Evolutionary conservation across 2,888 invertebrate genomes (phyloP), one percentile per base, ranked within the genome.

Genomic region (Laothoe populi): DNA sequence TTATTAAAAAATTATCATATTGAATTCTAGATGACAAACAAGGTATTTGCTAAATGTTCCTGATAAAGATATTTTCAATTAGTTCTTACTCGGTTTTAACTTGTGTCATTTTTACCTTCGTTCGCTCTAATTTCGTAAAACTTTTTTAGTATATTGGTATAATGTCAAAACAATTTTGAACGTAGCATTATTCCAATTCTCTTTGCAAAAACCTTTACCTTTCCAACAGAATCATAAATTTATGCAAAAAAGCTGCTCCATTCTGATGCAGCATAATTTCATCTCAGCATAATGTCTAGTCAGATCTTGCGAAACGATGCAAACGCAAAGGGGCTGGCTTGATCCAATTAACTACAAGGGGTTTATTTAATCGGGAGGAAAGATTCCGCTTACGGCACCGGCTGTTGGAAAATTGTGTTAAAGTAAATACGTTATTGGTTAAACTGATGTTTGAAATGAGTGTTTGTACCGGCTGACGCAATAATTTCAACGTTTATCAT

Each of bases 291-390:
- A 26, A 48, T 59, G 63, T 44, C 48, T 64, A 35, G 35, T 16
- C 11, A 48, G 57, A 60, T 63, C 53, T 35, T 31, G 10, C 31
- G 19, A 31, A 64, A 62, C 63, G 63, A 59, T 62, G 53, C 65
- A 58, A 61, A 59, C 62, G 64, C 62, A 65, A 63, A 62, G 38
- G 45, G 60, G 38, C 13, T 10, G 40, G 40, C 40, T 67, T 63
- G 45, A 66, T 67, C 63, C 13, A 57, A 62, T 63, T 62, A 59
- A 64, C 44, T 19, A 42, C 19, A 40, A 57, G 58, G 48, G 58
- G 64, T 61, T 49, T 49, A 60, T 65, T 68, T 64, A 70, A 68
- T 66, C 60, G 35, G 63, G 63, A 66, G 63, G 64, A 66, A 63
- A 62, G 48, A 61, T 57, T 57, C 62, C 59, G 45, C 48, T 59